A percentile compares a stretch with the other conserved stretches of the same genome.
Conservation (phyloP, 2,888 invertebrate species). For the Drosophila merina region DNA sequence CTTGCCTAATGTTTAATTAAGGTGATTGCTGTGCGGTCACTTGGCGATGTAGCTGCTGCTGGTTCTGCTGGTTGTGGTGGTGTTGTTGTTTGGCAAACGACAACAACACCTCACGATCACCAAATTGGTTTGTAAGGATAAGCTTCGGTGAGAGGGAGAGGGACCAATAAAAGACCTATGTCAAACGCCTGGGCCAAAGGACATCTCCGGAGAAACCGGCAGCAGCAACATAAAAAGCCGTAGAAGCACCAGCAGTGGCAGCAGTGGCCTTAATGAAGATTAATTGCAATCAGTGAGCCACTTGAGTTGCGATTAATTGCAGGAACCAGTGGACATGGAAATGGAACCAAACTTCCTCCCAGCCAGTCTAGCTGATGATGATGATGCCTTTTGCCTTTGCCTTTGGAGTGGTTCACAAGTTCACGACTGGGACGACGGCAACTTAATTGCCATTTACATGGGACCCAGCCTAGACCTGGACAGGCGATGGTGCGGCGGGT, state of each 20-base stretch:
- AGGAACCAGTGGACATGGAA: conserved; percentile 61
- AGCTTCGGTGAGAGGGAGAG: conserved; percentile 38
- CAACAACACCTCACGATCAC: conserved; percentile 76
- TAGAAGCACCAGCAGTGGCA: not conserved
- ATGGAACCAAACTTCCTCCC: conserved; percentile 63
- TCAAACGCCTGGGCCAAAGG: conserved; percentile 75
- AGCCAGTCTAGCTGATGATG: conserved; percentile 35
- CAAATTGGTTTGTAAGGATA: conserved; percentile 80
- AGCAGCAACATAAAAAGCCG: conserved; percentile 9
- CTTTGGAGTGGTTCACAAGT: conserved; percentile 73
- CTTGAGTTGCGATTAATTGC: conserved; percentile 82
- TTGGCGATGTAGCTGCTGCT: conserved; percentile 57
- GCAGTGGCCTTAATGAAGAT: conserved; percentile 81
- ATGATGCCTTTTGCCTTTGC: conserved; percentile 35
- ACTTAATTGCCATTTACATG: conserved; percentile 79
- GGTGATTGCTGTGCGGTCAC: conserved; percentile 80
- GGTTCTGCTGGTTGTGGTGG: conserved; percentile 19
- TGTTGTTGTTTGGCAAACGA: conserved; percentile 34
- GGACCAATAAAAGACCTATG: conserved; percentile 47
- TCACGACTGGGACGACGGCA: conserved; percentile 77
- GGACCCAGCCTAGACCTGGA: conserved; percentile 8
- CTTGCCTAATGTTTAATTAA: conserved; percentile 81
- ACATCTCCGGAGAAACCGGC: conserved; percentile 44
- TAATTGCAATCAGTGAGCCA: conserved; percentile 83
- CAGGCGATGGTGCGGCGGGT: not conserved